Evolutionary conservation across 2,888 invertebrate species (phyloP).

Genomic region (Zonitis immaculata): DNA sequence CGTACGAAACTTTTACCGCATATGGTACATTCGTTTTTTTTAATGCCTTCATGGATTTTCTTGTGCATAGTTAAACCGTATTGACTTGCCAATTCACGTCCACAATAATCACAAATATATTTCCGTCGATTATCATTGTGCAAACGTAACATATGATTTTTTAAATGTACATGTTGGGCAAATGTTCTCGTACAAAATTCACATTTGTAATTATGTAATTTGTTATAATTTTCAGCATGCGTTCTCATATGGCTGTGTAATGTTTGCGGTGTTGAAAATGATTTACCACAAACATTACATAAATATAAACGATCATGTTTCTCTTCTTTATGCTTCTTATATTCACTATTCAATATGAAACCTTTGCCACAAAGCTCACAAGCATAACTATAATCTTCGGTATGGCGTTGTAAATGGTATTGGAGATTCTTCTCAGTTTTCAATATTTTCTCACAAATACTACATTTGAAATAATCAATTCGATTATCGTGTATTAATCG

Average conservation of each 20-base stretch:
- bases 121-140: neutral
- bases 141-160: neutral
- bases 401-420: constrained; percentile 53
- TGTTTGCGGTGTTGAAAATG: neutral
- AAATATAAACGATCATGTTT: constrained; percentile 24
- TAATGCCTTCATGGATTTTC: constrained; percentile 33
- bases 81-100: constrained; percentile 32
- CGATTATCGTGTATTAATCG: neutral
- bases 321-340: constrained; percentile 34
- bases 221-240: neutral
- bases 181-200: neutral
- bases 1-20: constrained; percentile 53
- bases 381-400: constrained; percentile 52
- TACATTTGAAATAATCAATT: neutral
- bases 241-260: neutral
- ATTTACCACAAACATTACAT: neutral
- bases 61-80: constrained; percentile 36
- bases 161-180: neutral
- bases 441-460: neutral
- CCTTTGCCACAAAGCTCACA: constrained; percentile 42
- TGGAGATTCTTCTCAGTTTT: constrained; percentile 28
- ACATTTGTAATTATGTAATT: neutral
- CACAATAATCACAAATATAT: constrained; percentile 33
- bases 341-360: constrained; percentile 36
- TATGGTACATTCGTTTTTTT: constrained; percentile 31